A percentile compares a stretch with the other conserved stretches of the same genome.
These are phyloP conservation scores for Salmo trutta DNA, from an alignment of 2,797 vertebrate genomes.

Conservation along the genomic window DNA sequence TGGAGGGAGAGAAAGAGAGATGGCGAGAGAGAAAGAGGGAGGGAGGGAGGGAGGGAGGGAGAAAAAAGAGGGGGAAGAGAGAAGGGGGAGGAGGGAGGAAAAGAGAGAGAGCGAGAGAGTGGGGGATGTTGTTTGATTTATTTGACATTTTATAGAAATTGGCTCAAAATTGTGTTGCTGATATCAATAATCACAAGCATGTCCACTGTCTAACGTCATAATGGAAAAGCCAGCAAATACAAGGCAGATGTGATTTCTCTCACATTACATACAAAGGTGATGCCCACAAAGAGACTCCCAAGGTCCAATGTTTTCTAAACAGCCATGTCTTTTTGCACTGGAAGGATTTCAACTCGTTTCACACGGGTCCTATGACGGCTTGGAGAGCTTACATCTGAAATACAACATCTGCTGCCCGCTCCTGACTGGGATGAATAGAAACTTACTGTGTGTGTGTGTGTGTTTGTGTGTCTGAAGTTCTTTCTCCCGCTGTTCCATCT, in stretches of 20 bases:
- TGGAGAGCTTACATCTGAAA: neutral
- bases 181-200: neutral
- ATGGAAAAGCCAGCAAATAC: neutral
- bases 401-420: neutral
- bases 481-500: conserved; percentile 17
- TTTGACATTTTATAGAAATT: neutral
- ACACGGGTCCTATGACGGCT: neutral
- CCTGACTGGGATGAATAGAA: conserved; percentile 1
- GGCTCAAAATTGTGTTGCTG: neutral
- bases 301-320: conserved; percentile 4
- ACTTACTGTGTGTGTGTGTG: neutral
- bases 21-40: neutral
- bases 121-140: neutral
- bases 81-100: neutral
- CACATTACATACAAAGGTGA: neutral
- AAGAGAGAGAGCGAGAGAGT: neutral
- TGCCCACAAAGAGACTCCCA: neutral
- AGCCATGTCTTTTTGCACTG: neutral
- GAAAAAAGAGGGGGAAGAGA: neutral
- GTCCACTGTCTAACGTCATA: neutral
- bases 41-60: neutral
- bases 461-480: neutral
- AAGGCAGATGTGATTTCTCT: conserved; percentile 7
- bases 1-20: no score
- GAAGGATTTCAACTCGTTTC: neutral